Evolutionary conservation across 2,113 vertebrate genomes (phyloP).

Genomic region (Orycteropus afer): DNA sequence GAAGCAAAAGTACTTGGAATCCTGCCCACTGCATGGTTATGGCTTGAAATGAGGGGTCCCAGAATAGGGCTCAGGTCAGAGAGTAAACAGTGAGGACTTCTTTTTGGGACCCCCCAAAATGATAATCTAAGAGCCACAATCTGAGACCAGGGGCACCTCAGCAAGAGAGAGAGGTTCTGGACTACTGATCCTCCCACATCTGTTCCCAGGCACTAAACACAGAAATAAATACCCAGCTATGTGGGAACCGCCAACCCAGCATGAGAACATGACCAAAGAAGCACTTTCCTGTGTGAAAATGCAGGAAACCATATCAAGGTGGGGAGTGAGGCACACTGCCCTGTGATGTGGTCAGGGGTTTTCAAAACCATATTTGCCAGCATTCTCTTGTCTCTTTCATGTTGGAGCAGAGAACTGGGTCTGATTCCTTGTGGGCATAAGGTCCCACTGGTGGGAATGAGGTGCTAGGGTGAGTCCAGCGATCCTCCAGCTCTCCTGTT

Average conservation of each 20-base stretch:
- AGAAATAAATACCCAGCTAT: background rate
- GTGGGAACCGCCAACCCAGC: background rate
- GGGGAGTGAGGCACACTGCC: background rate
- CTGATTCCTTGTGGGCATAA: background rate
- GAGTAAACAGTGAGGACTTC: background rate
- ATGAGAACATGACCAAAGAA: background rate
- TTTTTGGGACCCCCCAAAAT: background rate
- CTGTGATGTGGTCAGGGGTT: slow-evolving; percentile 8
- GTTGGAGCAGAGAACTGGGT: background rate
- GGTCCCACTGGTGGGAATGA: background rate
- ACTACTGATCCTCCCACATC: background rate
- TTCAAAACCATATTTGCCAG: background rate
- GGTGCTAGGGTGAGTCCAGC: too few species aligned
- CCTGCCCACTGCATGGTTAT: fast-evolving
- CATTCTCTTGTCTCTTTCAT: background rate
- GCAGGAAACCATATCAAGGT: slow-evolving; percentile 7
- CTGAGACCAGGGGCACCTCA: background rate
- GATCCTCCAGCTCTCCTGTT: background rate
- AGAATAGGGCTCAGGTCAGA: background rate
- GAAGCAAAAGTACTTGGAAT: fast-evolving
- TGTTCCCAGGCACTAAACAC: slow-evolving; percentile 24
- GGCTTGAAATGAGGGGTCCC: background rate
- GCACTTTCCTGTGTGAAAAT: background rate
- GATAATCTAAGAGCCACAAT: background rate
- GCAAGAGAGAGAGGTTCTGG: background rate